Base-by-base conservation (phyloP, 2,888 invertebrate genomes). In the Leucoma salicis region DNA sequence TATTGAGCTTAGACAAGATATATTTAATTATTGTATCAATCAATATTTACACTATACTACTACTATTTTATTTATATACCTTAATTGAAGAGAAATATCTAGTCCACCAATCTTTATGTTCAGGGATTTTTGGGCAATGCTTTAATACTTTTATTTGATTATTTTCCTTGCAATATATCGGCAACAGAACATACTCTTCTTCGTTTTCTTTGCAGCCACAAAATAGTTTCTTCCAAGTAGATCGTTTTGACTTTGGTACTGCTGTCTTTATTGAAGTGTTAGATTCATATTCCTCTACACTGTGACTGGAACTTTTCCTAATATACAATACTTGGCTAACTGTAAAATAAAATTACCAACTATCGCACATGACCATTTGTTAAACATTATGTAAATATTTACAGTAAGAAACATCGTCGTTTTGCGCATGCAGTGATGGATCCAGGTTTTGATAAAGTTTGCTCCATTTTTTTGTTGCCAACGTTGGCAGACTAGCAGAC, bases 61-160 rank as follows among this genome's bases (percentile, higher is more conserved):
- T 21, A 21, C 21, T 21, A 21, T n/a, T n/a, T n/a, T n/a, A n/a
- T n/a, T n/a, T n/a, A n/a, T n/a, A n/a, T n/a, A 54, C 82, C 59
- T 70, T 66, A 29, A 70, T 53, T 0, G 81, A 78, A 15, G 57
- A 53, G 41, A 66, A 69, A 49, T 75, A 86, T 63, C 74, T 72
- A 14, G 52, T 57, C 87, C 87, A 87, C 87, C 87, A 86, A 52
- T 82, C 77, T 25, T 56, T 73, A 5, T 54, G 35, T 15, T 64
- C 67, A 0, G 37, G 33, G 11, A 34, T 13, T 10, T 44, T 46
- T 0, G 42, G 8, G 0, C 25, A 39, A 29, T 57, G 53, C 12
- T 58, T 62, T 0, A 42, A 6, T 11, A 55, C 31, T 14, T 58
- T 63, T 0, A 45, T 42, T 36, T 53, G 21, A 21, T 57, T 42